phyloP scores from a whole-genome alignment of 2,888 invertebrate species.

The Agrochola circellaris region DNA sequence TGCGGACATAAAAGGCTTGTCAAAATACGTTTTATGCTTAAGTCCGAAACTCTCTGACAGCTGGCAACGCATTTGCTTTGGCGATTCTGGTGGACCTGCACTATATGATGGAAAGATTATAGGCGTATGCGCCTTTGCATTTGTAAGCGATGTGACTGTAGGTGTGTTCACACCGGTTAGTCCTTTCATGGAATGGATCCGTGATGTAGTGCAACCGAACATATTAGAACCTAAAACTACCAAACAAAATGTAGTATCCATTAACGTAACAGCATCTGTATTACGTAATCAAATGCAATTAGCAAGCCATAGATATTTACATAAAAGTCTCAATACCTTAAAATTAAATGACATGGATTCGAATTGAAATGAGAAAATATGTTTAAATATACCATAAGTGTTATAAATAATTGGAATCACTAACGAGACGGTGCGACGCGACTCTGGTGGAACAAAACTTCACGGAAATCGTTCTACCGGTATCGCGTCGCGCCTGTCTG shows the following conservation, averaged over 20 bases:
- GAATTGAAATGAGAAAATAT: neutral
- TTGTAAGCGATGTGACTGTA: neutral
- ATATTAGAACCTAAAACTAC: neutral
- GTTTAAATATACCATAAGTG: too few species aligned
- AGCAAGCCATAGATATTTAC: neutral
- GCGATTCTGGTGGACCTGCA: conserved; percentile 12
- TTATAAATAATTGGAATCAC: too few species aligned
- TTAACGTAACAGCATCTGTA: neutral
- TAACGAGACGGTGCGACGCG: too few species aligned
- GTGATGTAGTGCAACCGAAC: neutral
- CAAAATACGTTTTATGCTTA: neutral
- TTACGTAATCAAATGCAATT: neutral
- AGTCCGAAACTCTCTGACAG: neutral
- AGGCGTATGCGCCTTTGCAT: neutral
- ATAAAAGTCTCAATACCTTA: neutral
- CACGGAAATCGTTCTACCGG: too few species aligned
- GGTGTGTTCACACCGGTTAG: conserved; percentile 8
- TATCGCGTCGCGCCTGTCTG: too few species aligned
- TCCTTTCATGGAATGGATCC: neutral
- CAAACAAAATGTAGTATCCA: neutral
- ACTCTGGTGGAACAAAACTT: too few species aligned
- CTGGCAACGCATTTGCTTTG: neutral
- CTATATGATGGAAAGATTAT: neutral
- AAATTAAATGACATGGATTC: neutral
- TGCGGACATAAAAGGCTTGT: neutral